Conservation (phyloP, 1,140 invertebrate species). For the Zaprionus inermis region DNA sequence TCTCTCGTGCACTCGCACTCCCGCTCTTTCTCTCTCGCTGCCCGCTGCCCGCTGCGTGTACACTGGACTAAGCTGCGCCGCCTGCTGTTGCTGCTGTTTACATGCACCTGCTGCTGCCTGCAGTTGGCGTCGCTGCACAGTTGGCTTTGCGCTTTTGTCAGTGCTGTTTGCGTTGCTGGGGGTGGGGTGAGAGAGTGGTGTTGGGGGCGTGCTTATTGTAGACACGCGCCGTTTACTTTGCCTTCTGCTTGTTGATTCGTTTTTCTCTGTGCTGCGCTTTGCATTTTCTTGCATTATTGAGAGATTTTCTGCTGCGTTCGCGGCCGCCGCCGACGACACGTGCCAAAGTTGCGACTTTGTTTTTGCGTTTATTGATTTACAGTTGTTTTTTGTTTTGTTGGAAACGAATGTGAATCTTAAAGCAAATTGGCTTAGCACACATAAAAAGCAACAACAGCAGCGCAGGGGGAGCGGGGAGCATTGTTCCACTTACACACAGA, state of each 20-base stretch:
- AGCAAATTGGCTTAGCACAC: slow-evolving; percentile 77
- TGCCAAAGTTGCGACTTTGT: slow-evolving; percentile 42
- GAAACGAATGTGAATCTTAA: slow-evolving; percentile 43
- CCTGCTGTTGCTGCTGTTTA: slow-evolving; percentile 6
- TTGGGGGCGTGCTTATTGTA: slow-evolving; percentile 26
- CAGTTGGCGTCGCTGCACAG: slow-evolving; percentile 10
- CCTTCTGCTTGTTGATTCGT: background rate
- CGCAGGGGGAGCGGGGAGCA: slow-evolving; percentile 18
- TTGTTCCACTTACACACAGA: slow-evolving; percentile 14
- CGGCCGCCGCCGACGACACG: slow-evolving; percentile 62
- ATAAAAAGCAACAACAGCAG: slow-evolving; percentile 55
- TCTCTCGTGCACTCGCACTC: background rate
- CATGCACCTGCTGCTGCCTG: background rate
- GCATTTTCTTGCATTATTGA: slow-evolving; percentile 23
- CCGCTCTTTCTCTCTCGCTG: background rate
- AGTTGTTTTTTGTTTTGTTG: slow-evolving; percentile 21
- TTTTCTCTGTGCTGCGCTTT: background rate
- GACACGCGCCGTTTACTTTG: slow-evolving; percentile 43
- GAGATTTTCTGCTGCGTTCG: slow-evolving; percentile 30
- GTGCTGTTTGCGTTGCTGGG: slow-evolving; percentile 11
- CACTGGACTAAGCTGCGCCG: too few species aligned
- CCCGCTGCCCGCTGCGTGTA: background rate
- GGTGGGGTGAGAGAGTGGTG: background rate
- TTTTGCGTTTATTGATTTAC: slow-evolving; percentile 57
- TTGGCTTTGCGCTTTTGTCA: background rate